These are phyloP conservation scores for Lerema accius DNA, from an alignment of 1,140 invertebrate genomes.

Conservation along the genomic window DNA sequence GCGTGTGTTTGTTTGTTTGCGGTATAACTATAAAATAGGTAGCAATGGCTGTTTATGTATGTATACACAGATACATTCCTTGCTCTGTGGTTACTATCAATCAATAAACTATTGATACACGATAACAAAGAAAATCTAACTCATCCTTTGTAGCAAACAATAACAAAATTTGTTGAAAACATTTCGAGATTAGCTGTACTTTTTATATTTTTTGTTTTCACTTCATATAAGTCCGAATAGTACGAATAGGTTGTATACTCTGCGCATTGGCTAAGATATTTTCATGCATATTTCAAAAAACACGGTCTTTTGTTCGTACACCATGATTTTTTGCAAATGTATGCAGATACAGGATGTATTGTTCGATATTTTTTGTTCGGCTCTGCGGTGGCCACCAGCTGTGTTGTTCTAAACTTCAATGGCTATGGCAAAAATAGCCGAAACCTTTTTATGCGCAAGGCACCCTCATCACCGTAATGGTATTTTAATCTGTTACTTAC, in stretches of 20 bases:
- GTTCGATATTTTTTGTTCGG: conserved; percentile 38
- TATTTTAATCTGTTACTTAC: conserved; percentile 32
- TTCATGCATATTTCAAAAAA: conserved; percentile 6
- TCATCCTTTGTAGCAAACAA: no score
- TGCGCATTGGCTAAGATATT: neutral
- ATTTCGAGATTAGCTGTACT: conserved; percentile 31
- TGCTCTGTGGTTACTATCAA: no score
- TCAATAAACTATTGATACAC: no score
- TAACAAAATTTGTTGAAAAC: neutral
- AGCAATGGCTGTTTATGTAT: no score
- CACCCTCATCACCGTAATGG: conserved; percentile 32
- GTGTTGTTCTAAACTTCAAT: conserved; percentile 45
- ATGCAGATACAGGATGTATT: conserved; percentile 39
- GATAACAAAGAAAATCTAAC: no score
- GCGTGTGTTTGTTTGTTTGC: no score
- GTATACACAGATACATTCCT: no score
- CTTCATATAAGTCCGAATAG: conserved; percentile 14
- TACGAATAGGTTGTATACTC: conserved; percentile 5
- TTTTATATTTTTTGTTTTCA: conserved; percentile 27
- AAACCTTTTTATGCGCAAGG: conserved; percentile 37
- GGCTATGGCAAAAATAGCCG: conserved; percentile 37
- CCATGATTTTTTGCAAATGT: conserved; percentile 34
- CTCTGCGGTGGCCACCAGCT: conserved; percentile 38
- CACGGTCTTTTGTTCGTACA: neutral
- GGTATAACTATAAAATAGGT: no score